Percentiles rank a stretch among this genome's conserved stretches.
These are phyloP conservation scores for Amblyornis subalaris DNA, from an alignment of 2,113 vertebrate species.

Conservation along the genomic window DNA sequence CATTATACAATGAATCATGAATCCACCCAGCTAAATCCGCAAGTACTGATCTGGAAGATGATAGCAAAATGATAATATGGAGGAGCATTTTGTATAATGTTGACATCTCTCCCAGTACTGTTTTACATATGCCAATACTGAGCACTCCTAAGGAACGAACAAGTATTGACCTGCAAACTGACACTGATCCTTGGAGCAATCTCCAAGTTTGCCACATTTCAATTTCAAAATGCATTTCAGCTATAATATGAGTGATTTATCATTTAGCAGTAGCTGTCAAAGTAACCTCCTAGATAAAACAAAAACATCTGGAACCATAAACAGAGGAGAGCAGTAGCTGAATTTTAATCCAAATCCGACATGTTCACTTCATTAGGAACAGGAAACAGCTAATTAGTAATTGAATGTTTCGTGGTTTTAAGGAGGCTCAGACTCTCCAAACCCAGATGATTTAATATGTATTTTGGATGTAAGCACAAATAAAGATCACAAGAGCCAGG, in stretches of 20 bases:
- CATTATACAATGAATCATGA: conserved; percentile 31
- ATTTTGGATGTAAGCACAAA: conserved; percentile 71
- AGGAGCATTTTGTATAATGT: conserved; percentile 28
- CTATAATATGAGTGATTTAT: conserved; percentile 83
- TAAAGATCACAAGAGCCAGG: conserved; percentile 53
- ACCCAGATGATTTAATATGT: conserved; percentile 64
- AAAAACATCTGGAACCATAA: conserved; percentile 85
- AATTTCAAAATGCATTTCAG: conserved; percentile 81
- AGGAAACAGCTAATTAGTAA: conserved; percentile 81
- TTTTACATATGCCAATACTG: conserved; percentile 60
- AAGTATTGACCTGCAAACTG: conserved; percentile 65
- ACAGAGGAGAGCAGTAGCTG: conserved; percentile 72
- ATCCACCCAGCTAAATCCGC: conserved; percentile 1
- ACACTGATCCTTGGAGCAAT: conserved; percentile 68
- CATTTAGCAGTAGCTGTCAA: conserved; percentile 82
- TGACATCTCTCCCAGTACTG: conserved; percentile 35
- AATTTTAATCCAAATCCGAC: conserved; percentile 79
- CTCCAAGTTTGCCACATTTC: conserved; percentile 76
- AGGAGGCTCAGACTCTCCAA: conserved; percentile 65
- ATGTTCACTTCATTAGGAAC: conserved; percentile 77
- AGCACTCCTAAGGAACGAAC: conserved; percentile 36
- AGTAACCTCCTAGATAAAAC: conserved; percentile 80
- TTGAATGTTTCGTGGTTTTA: conserved; percentile 74
- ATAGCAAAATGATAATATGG: conserved; percentile 47
- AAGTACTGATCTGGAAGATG: conserved; percentile 28